phyloP scores from a whole-genome alignment of 2,888 invertebrate genomes.

The Clanis bilineata region DNA sequence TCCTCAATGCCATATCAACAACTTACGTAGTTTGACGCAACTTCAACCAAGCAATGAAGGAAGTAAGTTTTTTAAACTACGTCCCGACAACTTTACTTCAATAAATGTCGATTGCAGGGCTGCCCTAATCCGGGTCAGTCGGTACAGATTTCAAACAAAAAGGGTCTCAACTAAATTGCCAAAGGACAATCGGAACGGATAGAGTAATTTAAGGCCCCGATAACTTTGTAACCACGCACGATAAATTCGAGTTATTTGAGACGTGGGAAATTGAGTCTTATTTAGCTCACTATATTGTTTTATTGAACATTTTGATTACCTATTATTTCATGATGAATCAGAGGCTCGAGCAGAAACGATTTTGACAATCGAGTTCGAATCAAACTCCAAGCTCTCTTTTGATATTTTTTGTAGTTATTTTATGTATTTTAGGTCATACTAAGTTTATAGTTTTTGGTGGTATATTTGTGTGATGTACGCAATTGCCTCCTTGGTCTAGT shows the following conservation, averaged over 20 bases:
- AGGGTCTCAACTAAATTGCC: neutral
- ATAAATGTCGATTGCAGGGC: neutral
- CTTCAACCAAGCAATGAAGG: neutral
- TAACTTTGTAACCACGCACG: neutral
- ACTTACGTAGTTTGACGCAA: neutral
- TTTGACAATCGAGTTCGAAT: too few species aligned
- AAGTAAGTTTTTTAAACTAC: neutral
- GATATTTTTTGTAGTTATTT: too few species aligned
- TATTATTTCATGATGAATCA: neutral
- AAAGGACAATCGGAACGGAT: neutral
- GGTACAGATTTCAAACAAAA: conserved; percentile 1
- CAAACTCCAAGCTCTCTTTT: too few species aligned
- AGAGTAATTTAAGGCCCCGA: neutral
- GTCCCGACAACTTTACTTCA: neutral
- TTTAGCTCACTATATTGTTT: neutral
- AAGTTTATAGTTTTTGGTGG: too few species aligned
- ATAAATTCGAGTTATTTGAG: neutral
- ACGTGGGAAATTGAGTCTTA: neutral
- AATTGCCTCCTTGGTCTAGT: too few species aligned
- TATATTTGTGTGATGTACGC: too few species aligned
- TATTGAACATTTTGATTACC: neutral
- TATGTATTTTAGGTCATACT: too few species aligned
- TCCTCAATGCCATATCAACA: neutral
- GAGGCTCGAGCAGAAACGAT: too few species aligned
- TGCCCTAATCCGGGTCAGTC: neutral